Evolutionary conservation across 2,888 invertebrate genomes (phyloP).

Genomic region (Cephus pulcher): DNA sequence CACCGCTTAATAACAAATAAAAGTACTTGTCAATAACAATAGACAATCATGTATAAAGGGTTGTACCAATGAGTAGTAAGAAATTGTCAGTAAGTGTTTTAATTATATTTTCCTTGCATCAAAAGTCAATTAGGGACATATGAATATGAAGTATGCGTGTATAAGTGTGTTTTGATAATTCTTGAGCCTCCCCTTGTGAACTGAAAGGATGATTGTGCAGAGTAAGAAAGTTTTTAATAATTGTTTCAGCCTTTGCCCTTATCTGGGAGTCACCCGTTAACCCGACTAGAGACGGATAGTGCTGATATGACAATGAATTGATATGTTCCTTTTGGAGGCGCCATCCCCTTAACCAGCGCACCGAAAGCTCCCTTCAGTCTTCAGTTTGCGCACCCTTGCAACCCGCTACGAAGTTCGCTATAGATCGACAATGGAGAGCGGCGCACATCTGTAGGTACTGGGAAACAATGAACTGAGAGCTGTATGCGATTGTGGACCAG

Average conservation of each 20-base stretch:
- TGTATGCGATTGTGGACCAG: slow-evolving; percentile 61
- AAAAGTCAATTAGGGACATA: background rate
- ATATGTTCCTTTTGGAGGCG: slow-evolving; percentile 51
- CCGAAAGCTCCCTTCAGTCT: slow-evolving; percentile 14
- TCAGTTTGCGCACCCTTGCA: slow-evolving; percentile 15
- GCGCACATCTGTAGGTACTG: slow-evolving; percentile 61
- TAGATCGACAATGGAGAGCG: slow-evolving; percentile 52
- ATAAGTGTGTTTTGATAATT: background rate
- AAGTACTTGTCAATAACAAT: background rate
- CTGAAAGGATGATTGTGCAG: background rate
- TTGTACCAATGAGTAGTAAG: background rate
- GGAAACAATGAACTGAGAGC: slow-evolving; percentile 62
- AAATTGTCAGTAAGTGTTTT: background rate
- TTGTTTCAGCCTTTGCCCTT: background rate
- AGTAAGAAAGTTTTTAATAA: background rate
- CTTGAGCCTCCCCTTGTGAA: no score
- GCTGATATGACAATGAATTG: slow-evolving; percentile 54
- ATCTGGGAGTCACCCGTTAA: slow-evolving; percentile 33
- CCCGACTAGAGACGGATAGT: slow-evolving; percentile 36
- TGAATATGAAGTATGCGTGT: background rate
- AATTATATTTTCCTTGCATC: background rate
- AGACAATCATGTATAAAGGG: background rate
- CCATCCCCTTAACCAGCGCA: slow-evolving; percentile 20
- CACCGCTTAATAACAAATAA: background rate
- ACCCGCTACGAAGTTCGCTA: slow-evolving; percentile 34